phyloP scores from a whole-genome alignment of 2,888 invertebrate genomes.

The Penaeus monodon region DNA sequence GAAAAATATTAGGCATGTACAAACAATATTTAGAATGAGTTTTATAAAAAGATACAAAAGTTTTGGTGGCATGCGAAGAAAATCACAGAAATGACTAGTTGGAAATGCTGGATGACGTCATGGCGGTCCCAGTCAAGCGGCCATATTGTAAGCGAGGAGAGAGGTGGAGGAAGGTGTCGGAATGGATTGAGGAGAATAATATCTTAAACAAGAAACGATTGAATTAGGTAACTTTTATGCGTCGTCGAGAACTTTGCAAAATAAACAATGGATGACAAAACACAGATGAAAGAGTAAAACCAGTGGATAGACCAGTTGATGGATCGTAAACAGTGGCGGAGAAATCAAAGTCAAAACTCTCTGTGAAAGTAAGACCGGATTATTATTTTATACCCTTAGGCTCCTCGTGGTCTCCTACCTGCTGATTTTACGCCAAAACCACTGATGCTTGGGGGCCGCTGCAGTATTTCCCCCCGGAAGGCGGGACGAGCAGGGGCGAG shows the following conservation, averaged over 20 bases:
- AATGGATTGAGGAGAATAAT: background rate
- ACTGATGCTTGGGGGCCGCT: too few relatives aligned
- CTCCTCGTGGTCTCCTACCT: slow-evolving; percentile 81
- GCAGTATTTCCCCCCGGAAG: too few relatives aligned
- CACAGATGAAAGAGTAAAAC: slow-evolving; percentile 97
- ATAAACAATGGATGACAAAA: slow-evolving; percentile 86
- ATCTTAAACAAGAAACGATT: slow-evolving; percentile 7
- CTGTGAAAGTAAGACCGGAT: slow-evolving; percentile 95
- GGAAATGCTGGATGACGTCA: slow-evolving; percentile 30
- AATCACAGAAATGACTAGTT: background rate
- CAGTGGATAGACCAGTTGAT: slow-evolving; percentile 99
- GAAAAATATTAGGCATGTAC: background rate
- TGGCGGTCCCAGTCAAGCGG: slow-evolving; percentile 27
- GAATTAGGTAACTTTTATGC: background rate
- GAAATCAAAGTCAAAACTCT: slow-evolving; percentile 99
- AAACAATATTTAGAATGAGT: background rate
- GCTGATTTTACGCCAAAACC: too few relatives aligned
- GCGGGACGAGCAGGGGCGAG: too few relatives aligned
- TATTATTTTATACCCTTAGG: background rate
- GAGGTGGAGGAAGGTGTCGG: slow-evolving; percentile 16
- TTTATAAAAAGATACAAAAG: background rate
- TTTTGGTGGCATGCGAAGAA: background rate
- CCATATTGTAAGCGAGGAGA: slow-evolving; percentile 47
- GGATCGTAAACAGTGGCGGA: slow-evolving; percentile 99
- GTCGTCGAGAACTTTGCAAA: background rate